Conservation (phyloP, 2,888 invertebrate species). For the Blastobasis lacticolella region DNA sequence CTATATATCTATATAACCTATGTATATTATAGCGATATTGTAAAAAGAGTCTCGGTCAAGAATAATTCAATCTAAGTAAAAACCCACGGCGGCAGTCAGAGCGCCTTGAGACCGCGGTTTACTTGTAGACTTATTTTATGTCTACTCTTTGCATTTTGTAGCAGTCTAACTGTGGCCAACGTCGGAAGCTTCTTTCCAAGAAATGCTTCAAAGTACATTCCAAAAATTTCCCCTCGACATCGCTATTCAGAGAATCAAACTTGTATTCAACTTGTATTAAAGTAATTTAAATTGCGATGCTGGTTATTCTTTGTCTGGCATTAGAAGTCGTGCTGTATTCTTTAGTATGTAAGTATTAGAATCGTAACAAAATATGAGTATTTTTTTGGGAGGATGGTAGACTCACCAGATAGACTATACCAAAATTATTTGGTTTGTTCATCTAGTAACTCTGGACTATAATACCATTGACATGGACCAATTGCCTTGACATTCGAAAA, state of each 20-base stretch:
- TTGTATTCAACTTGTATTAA: constrained; percentile 62
- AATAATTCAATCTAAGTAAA: constrained; percentile 2
- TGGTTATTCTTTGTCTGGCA: constrained; percentile 48
- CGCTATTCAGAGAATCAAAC: constrained; percentile 60
- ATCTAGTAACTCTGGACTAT: too few relatives aligned
- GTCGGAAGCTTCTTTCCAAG: constrained; percentile 55
- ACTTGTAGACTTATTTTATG: constrained; percentile 26
- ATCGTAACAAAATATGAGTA: too few relatives aligned
- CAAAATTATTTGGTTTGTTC: too few relatives aligned
- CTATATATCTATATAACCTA: not conserved
- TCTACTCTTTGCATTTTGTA: constrained; percentile 32
- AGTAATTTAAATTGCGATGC: constrained; percentile 59
- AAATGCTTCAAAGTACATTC: constrained; percentile 64
- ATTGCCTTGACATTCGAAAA: too few relatives aligned
- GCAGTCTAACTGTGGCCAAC: constrained; percentile 45
- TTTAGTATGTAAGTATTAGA: too few relatives aligned
- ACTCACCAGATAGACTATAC: too few relatives aligned
- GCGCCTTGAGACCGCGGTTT: constrained; percentile 17
- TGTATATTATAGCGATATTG: too few relatives aligned
- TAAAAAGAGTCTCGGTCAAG: not conserved
- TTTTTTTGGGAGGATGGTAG: too few relatives aligned
- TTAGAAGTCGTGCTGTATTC: constrained; percentile 39
- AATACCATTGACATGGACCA: too few relatives aligned
- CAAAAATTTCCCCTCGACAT: constrained; percentile 58
- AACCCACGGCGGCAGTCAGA: not conserved